Base-by-base conservation (phyloP, 1,140 invertebrate species). In the Trichomalopsis sarcophagae region DNA sequence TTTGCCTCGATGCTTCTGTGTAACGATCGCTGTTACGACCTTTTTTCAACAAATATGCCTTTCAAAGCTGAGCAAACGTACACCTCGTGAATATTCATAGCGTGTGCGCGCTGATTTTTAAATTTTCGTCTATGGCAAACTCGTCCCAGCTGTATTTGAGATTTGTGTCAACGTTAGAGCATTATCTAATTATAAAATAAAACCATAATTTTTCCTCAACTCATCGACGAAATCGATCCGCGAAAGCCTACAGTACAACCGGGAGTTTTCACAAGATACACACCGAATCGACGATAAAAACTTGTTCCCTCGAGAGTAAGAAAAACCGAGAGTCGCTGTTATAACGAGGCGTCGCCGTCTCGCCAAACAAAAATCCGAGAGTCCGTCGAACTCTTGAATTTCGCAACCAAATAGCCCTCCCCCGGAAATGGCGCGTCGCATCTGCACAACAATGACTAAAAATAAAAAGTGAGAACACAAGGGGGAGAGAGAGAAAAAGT, bases 361-460 rank as follows among this genome's bases (percentile, higher is more conserved):
- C 55, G 40, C 40, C 40, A 1, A n/a, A 62, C 55, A 62, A 62
- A 82, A 55, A 76, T 33, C 1, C 3, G 6, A 47, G 36, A 76
- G 81, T 68, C 21, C 33, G 47, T 68, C 50, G 36, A 76, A 82
- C 81, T 76, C 36, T 13, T 76, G 33, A 68, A 68, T 44, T 82
- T 82, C 17, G 73, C 82, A 62, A 76, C 17, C 33, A 36, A 3
- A 36, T n/a, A 14, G 44, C 47, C 47, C 30, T 1, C 27, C 82
- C 76, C 82, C 82, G 82, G 82, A 83, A 84, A 73, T 40, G 62
- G 9, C 21, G 74, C 55, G 66, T 40, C 27, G 82, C 2, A 78
- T 55, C 44, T 79, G n/a, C n/a, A 50, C 76, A 69, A 84, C 82
- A 84, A 84, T 78, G 55, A 62, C 55, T 21, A 62, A 62, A 40